Base-by-base conservation (phyloP, 2,797 vertebrate genomes). In the Syngnathus acus region DNA sequence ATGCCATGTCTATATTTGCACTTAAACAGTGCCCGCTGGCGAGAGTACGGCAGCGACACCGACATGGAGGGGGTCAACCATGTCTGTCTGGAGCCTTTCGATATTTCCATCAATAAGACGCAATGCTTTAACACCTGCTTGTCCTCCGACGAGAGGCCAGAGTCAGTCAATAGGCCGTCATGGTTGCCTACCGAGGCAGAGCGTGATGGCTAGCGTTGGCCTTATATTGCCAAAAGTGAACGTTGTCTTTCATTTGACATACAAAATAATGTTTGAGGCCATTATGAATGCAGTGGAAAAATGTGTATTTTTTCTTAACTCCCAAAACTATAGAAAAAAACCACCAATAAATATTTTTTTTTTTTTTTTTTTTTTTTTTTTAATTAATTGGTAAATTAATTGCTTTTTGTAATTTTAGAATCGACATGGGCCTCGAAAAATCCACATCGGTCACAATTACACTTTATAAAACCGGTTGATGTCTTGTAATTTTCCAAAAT, bases 81-180 rank as follows among this genome's bases (percentile, higher is more conserved):
- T 73, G 72, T 73, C 81, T 87, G 83, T 85, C 86, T 88, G 74
- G 58, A 68, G 76, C 88, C 90, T 84, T 85, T 84, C 86, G 82
- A 89, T 87, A 86, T 84, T 83, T 84, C 76, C 74, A 70, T 92
- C 91, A 87, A 91, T 91, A 90, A 72, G 65, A 65, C 76, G 71
- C 79, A 78, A 82, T 75, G 84, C 86, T 85, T 89, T 74, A 72
- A 78, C 78, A 84, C 85, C 83, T 81, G 80, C 72, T 71, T 68
- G 78, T 83, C 81, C 82, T 82, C 68, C 80, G 88, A 74, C 84
- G 80, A 80, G 84, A 83, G 78, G 74, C 80, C 79, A 74, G 80
- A 65, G 60, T 74, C 79, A 72, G 74, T 89, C 86, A 81, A 85
- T 86, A 87, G 71, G 55, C 37, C 42, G 62, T 64, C 74, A 82